Evolutionary conservation across 2,113 vertebrate genomes (phyloP).

Genomic region (Corythornis madagascariensis): DNA sequence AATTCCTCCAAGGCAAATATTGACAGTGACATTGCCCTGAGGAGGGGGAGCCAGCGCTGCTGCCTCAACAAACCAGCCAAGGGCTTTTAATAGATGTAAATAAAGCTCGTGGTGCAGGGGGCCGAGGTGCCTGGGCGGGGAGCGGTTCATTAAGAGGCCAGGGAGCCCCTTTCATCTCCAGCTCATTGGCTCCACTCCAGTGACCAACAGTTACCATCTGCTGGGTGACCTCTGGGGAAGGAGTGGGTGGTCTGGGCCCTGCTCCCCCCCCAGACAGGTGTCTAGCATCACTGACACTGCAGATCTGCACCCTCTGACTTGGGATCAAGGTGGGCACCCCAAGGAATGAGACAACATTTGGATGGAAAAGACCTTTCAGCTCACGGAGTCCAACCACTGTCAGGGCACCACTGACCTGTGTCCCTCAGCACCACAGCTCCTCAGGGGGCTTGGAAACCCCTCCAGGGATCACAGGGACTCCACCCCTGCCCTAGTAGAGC

Average conservation of each 20-base stretch:
- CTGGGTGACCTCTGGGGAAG: neutral
- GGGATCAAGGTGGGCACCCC: neutral
- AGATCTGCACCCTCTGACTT: fast-evolving
- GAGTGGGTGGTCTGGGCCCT: neutral
- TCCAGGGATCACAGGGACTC: neutral
- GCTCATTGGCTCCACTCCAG: neutral
- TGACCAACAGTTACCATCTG: neutral
- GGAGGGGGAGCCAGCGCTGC: neutral
- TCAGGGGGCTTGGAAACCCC: neutral
- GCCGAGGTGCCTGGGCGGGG: neutral
- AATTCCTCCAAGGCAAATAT: neutral
- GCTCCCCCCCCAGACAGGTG: neutral
- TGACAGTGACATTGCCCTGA: neutral
- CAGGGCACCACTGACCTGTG: neutral
- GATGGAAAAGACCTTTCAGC: neutral
- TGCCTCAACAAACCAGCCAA: neutral
- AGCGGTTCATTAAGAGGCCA: neutral
- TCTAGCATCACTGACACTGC: fast-evolving
- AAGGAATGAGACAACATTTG: neutral
- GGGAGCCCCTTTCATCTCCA: neutral
- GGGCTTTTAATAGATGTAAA: neutral
- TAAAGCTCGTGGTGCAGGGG: neutral
- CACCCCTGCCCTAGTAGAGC: neutral
- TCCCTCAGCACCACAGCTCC: neutral
- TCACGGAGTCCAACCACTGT: neutral